A percentile compares a stretch with the other conserved stretches of the same genome.
phyloP scores from a whole-genome alignment of 2,888 invertebrate species.

The Mesorhabditis belari region DNA sequence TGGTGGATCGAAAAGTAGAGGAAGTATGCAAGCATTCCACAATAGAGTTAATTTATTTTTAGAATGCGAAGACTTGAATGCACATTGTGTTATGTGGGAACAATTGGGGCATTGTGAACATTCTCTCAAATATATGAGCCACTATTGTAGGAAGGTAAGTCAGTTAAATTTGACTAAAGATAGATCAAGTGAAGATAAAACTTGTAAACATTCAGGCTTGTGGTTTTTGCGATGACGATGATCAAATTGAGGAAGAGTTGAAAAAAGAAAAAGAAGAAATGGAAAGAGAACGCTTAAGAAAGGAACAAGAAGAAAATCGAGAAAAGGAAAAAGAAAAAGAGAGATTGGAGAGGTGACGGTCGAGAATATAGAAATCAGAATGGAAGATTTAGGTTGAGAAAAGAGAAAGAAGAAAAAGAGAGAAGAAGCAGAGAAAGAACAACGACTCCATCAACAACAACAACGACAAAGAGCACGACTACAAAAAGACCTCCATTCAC shows the following conservation, averaged over 20 bases:
- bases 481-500: too few relatives aligned
- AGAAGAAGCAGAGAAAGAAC: neutral
- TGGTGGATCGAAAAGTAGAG: neutral
- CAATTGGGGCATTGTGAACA: constrained; percentile 53
- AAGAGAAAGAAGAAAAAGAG: neutral
- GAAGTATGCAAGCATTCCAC: neutral
- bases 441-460: neutral
- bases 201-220: too few relatives aligned
- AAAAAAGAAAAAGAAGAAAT: constrained; percentile 6
- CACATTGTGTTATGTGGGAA: constrained; percentile 54
- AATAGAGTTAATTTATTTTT: constrained; percentile 4
- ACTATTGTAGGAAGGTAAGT: constrained; percentile 48
- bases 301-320: constrained; percentile 5
- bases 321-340: neutral
- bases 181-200: constrained; percentile 1
- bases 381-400: neutral
- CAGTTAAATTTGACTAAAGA: constrained; percentile 3
- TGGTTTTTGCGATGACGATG: constrained; percentile 21
- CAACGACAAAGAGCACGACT: neutral
- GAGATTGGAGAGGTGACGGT: neutral
- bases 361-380: neutral
- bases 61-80: constrained; percentile 52
- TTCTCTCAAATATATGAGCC: constrained; percentile 52
- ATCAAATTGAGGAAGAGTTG: constrained; percentile 5
- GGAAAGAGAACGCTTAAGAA: constrained; percentile 5